Evolutionary conservation across 2,113 vertebrate genomes (phyloP).

Genomic region (Hiodon alosoides): DNA sequence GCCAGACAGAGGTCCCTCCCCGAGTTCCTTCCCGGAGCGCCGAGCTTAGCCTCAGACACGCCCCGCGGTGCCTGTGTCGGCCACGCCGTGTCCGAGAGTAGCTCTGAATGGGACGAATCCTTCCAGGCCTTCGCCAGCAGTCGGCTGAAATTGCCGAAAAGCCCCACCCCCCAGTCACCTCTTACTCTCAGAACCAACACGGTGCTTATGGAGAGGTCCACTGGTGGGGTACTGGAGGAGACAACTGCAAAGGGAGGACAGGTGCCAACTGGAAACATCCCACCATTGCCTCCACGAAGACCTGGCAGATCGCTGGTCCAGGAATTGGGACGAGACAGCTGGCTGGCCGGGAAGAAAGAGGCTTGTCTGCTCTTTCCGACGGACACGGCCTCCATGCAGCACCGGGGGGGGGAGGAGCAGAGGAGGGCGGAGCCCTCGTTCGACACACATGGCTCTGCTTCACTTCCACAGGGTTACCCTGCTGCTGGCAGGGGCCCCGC

Average conservation of each 20-base stretch:
- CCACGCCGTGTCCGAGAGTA: slow-evolving; percentile 29
- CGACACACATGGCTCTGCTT: too few species aligned
- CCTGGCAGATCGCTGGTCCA: neutral
- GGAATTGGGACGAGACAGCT: neutral
- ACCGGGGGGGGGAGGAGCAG: neutral
- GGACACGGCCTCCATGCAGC: neutral
- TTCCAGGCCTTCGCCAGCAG: slow-evolving; percentile 77
- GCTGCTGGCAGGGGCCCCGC: neutral
- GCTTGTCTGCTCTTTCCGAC: neutral
- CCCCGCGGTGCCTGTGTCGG: slow-evolving; percentile 33
- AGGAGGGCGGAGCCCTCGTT: neutral
- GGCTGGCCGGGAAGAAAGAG: slow-evolving; percentile 13
- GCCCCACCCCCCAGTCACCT: slow-evolving; percentile 17
- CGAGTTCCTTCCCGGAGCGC: slow-evolving; percentile 17
- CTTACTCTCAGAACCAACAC: slow-evolving; percentile 11
- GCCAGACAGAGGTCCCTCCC: slow-evolving; percentile 38
- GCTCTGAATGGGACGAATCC: slow-evolving; percentile 68
- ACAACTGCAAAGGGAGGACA: neutral
- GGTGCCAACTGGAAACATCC: neutral
- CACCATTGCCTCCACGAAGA: neutral
- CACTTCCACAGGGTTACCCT: too few species aligned
- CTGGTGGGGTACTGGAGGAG: neutral
- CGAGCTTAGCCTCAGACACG: slow-evolving; percentile 32
- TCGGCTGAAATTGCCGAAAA: slow-evolving; percentile 60
- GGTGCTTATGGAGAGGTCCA: neutral